A percentile compares a stretch with the other conserved stretches of the same genome.
Conservation (phyloP, 1,140 invertebrate genomes). For the Araneus ventricosus region DNA sequence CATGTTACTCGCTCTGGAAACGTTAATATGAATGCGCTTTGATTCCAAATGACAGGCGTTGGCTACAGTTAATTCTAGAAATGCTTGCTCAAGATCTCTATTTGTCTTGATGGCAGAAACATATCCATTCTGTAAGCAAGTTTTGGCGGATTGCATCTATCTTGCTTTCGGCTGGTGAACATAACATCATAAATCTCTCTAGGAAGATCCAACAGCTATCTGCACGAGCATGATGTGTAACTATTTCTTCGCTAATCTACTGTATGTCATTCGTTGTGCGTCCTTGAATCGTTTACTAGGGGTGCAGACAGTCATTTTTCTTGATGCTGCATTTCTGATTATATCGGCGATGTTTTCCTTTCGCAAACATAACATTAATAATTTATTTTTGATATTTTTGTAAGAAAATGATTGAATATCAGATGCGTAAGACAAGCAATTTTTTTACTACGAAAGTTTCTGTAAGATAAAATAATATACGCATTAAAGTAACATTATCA, state of each 20-base stretch:
- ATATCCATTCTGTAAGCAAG: not conserved
- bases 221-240: not conserved
- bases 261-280: not conserved
- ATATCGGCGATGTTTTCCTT: too few relatives aligned
- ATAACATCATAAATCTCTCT: slow-evolving; percentile 25
- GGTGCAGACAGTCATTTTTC: not conserved
- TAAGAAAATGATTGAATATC: too few relatives aligned
- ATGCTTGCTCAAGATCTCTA: not conserved
- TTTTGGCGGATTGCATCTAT: not conserved
- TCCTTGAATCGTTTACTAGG: not conserved
- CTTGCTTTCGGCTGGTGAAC: not conserved
- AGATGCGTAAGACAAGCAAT: too few relatives aligned
- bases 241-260: not conserved
- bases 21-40: too few relatives aligned
- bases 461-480: too few relatives aligned
- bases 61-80: not conserved
- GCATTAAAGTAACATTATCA: too few relatives aligned
- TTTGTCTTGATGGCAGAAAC: not conserved
- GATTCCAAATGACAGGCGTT: too few relatives aligned
- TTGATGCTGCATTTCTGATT: not conserved
- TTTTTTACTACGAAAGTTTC: too few relatives aligned
- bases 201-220: not conserved
- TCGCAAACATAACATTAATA: too few relatives aligned
- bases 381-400: too few relatives aligned
- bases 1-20: too few relatives aligned